phyloP scores from a whole-genome alignment of 2,113 vertebrate species.

The Emydocephalus ijimae region DNA sequence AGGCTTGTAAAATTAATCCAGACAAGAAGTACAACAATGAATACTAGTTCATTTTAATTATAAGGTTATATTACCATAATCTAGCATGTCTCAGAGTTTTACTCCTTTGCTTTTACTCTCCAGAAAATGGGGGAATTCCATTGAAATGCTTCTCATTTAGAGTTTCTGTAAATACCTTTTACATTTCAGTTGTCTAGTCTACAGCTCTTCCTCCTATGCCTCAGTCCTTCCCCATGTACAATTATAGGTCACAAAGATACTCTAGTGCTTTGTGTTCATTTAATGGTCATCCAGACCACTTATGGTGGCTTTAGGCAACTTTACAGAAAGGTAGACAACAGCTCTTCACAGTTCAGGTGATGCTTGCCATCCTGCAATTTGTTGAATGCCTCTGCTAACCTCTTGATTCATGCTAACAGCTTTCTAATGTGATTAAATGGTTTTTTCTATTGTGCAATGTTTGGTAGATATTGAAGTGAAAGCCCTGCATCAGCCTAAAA shows the following conservation, averaged over 20 bases:
- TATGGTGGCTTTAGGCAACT: not conserved
- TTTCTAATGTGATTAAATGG: slow-evolving; percentile 19
- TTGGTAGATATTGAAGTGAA: slow-evolving; percentile 34
- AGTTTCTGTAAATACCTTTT: not conserved
- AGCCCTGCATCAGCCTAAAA: slow-evolving; percentile 32
- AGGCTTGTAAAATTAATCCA: not conserved
- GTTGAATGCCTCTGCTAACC: not conserved
- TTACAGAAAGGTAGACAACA: not conserved
- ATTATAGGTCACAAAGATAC: not conserved
- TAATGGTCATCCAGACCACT: not conserved
- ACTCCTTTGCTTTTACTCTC: not conserved
- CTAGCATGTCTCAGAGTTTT: not conserved
- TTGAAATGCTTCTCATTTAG: not conserved
- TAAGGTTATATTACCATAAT: not conserved
- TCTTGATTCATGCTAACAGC: not conserved
- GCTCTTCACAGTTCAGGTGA: not conserved
- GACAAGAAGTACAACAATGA: not conserved
- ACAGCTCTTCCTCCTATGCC: not conserved
- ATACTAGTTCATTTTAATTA: not conserved
- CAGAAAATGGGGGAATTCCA: not conserved
- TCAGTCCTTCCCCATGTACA: not conserved
- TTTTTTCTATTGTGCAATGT: slow-evolving; percentile 48
- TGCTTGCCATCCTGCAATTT: not conserved
- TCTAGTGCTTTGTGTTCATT: not conserved
- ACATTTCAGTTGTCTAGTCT: not conserved